phyloP scores from a whole-genome alignment of 2,888 invertebrate genomes.

The Ashinkailepas kermadecensis region DNA sequence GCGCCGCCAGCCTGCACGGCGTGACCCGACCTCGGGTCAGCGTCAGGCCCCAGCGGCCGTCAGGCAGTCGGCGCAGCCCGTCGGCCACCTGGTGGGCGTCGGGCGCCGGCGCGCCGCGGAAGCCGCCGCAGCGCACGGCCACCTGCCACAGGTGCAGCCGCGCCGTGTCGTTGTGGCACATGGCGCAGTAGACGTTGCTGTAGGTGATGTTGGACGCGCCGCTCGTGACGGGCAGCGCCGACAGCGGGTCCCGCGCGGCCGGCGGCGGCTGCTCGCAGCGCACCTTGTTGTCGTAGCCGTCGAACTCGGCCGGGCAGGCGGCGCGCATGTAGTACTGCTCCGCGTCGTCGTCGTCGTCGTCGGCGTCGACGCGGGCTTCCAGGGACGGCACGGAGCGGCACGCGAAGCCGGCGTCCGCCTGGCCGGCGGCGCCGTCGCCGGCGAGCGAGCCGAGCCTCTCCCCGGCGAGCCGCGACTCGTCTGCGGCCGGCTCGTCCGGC shows the following conservation, averaged over 20 bases:
- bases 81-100: background rate
- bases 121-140: background rate
- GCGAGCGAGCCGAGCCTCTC: background rate
- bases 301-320: background rate
- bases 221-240: constrained; percentile 8
- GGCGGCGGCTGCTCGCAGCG: background rate
- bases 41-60: background rate
- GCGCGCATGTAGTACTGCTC: background rate
- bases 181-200: constrained; percentile 10
- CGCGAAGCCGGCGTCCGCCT: background rate
- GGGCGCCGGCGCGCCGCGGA: background rate
- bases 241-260: background rate
- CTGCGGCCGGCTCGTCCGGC: background rate
- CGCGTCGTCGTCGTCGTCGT: background rate
- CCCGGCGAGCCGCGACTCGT: background rate
- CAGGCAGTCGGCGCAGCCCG: background rate
- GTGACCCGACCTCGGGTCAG: background rate
- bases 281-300: constrained; percentile 7
- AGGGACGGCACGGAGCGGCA: background rate
- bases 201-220: background rate
- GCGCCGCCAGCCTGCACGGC: background rate
- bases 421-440: background rate
- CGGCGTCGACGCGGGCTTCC: background rate
- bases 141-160: background rate
- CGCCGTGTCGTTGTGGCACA: constrained; percentile 18